phyloP scores from a whole-genome alignment of 2,888 invertebrate genomes.

The Tricholauxania praeusta region DNA sequence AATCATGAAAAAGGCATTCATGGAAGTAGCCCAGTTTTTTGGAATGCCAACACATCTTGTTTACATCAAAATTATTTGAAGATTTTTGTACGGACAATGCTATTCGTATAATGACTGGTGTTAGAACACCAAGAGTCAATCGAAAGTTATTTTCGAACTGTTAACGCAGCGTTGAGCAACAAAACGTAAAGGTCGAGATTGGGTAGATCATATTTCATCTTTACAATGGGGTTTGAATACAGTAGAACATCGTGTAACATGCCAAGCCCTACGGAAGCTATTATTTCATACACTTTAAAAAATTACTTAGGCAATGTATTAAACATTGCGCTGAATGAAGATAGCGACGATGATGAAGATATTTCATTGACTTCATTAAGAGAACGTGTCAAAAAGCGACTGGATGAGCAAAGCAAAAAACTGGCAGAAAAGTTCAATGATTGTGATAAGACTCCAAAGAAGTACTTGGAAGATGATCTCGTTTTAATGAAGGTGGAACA shows the following conservation, averaged over 20 bases:
- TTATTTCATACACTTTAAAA: background rate
- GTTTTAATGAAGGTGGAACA: constrained; percentile 31
- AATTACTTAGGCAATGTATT: background rate
- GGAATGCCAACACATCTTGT: background rate
- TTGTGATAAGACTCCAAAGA: constrained; percentile 14
- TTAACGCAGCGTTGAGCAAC: background rate
- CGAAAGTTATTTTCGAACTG: background rate
- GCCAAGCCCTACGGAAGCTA: background rate
- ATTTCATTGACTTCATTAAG: constrained; percentile 24
- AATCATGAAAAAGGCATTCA: background rate
- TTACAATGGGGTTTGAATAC: background rate
- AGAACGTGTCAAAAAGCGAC: constrained; percentile 16
- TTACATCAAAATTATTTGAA: background rate
- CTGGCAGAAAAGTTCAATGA: constrained; percentile 32
- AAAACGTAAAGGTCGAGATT: background rate
- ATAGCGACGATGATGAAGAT: background rate
- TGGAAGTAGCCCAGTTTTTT: background rate
- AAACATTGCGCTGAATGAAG: background rate
- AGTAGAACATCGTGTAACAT: background rate
- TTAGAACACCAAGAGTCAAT: background rate
- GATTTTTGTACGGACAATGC: background rate
- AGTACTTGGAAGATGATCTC: constrained; percentile 28
- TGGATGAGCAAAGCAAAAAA: constrained; percentile 26
- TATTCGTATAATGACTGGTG: background rate
- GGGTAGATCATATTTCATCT: background rate